phyloP scores from a whole-genome alignment of 2,888 invertebrate genomes.

The Artemia sp. region DNA sequence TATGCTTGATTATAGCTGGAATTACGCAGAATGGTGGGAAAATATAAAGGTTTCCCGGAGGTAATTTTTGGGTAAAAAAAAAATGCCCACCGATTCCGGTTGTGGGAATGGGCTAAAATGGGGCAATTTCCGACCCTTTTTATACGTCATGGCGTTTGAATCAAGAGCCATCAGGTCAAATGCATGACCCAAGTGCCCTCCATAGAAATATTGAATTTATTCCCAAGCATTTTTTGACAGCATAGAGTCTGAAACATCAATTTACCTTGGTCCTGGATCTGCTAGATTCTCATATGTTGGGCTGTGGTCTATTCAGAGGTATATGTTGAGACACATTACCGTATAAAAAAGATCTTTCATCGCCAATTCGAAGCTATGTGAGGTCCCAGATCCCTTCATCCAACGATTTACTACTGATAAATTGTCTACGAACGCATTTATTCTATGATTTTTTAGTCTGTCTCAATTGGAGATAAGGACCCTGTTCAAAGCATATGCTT shows the following conservation, averaged over 20 bases:
- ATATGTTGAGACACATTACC: neutral
- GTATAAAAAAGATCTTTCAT: neutral
- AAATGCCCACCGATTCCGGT: neutral
- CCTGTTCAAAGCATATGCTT: neutral
- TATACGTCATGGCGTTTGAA: constrained; percentile 4
- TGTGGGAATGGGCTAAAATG: neutral
- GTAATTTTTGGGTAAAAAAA: too few relatives aligned
- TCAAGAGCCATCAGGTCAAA: neutral
- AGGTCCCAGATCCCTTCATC: neutral
- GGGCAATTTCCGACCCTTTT: neutral
- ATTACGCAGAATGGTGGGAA: too few relatives aligned
- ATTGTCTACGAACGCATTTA: neutral
- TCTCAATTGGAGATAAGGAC: neutral
- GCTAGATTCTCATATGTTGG: neutral
- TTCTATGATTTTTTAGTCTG: neutral
- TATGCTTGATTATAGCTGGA: too few relatives aligned
- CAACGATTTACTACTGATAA: neutral
- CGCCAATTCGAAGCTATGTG: neutral
- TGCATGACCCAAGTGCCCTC: neutral
- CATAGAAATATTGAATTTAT: neutral
- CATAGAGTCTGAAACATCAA: neutral
- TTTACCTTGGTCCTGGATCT: neutral
- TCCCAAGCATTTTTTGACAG: neutral
- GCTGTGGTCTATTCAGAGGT: neutral
- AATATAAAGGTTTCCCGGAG: too few relatives aligned